Evolutionary conservation across 1,140 invertebrate species (phyloP), one percentile per base, ranked within the genome.

Genomic region (Agrypnia vestita): DNA sequence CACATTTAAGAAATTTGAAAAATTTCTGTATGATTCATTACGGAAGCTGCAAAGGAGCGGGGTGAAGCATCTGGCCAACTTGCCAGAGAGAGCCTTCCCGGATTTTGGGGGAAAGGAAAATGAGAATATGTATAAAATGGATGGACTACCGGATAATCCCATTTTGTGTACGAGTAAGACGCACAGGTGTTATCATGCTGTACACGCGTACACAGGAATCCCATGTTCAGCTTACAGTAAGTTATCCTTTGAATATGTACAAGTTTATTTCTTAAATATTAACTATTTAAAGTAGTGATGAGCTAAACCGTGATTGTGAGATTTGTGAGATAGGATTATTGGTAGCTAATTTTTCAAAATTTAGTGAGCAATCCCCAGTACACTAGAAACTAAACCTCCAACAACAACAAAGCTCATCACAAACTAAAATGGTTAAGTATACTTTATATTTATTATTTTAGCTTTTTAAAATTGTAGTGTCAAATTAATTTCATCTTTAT

Each of bases 11-110:
- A 93, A 93, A 84, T 98, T 98, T 85, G 97, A 98, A 89, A 93
- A 94, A 84, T 98, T 97, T 87, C 89, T 98, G 0, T 98, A 98
- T 85, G 96, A 96, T 82, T 95, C 95, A 84, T 88, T 97, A 8
- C 91, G 95, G 84, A 93, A 94, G 81, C 86, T 97, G 44, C 96
- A 97, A 85, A 93, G 91, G 83, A 92, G 90, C 83, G 90, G 91
- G 76, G 91, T 91, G 84, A 88, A 91, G 84, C 88, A 94, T 86
- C 86, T 94, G 73, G 91, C 91, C 80, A 93, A 92, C 80, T 84
- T 94, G 25, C 92, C 92, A 4, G 88, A 90, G 82, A 90, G 89
- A 35, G 87, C 90, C 67, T 85, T 89, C 55, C 77, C 82, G 12
- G 88, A 90, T 72, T 90, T 89, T 84, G 74, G 46, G 4, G 79